These are phyloP conservation scores for Cotesia glomerata DNA, from an alignment of 1,140 invertebrate species.

Conservation along the genomic window DNA sequence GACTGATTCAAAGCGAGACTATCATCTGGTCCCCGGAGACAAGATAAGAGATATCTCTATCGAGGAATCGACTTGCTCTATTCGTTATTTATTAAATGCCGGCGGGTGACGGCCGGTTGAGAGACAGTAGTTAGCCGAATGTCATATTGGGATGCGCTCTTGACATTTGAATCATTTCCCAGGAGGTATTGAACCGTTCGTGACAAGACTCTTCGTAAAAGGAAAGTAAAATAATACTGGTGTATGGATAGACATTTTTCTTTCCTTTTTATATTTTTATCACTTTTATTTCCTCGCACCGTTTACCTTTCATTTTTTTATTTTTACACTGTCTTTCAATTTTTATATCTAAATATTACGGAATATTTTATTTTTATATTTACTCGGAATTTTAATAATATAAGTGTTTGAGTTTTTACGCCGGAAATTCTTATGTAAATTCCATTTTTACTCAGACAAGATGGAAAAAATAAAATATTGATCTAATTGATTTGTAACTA, in stretches of 20 bases:
- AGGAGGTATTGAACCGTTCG: constrained; percentile 6
- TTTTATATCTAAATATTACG: no score
- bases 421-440: no score
- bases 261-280: not conserved
- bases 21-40: not conserved
- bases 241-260: not conserved
- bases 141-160: constrained; percentile 4
- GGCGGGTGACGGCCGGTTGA: constrained; percentile 10
- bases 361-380: no score
- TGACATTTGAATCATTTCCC: constrained; percentile 15
- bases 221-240: not conserved
- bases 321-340: not conserved
- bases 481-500: no score
- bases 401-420: no score
- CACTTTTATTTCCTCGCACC: not conserved
- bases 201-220: not conserved
- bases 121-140: constrained; percentile 11
- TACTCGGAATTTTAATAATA: no score
- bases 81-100: constrained; percentile 22
- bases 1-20: not conserved
- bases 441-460: no score
- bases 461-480: no score
- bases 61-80: not conserved
- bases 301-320: not conserved
- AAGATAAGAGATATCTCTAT: not conserved